These are phyloP conservation scores for Oreohelix idahoensis DNA, from an alignment of 1,140 invertebrate species.

Conservation along the genomic window DNA sequence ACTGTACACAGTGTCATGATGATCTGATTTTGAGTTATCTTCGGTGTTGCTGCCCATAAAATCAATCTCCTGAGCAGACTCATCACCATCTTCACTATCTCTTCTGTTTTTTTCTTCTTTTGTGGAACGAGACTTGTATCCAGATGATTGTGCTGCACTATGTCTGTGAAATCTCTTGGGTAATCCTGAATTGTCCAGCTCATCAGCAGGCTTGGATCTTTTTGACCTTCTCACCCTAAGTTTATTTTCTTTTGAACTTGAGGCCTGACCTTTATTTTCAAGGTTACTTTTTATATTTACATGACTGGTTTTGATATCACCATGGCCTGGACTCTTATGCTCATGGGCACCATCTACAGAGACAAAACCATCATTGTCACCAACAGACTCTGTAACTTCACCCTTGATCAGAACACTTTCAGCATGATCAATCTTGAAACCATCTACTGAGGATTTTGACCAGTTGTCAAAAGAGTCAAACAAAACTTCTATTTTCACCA, in stretches of 20 bases:
- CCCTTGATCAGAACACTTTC: not conserved
- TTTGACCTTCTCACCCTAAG: not conserved
- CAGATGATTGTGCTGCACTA: not conserved
- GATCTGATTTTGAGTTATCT: not conserved
- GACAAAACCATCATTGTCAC: not conserved
- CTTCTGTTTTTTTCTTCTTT: not conserved
- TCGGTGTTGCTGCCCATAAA: not conserved
- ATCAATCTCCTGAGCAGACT: not conserved
- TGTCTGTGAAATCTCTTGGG: not conserved
- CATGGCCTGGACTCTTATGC: not conserved
- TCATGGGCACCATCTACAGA: not conserved
- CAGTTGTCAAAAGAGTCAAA: not conserved
- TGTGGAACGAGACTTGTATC: not conserved
- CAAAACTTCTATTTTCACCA: not conserved
- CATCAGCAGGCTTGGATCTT: not conserved
- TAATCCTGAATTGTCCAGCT: not conserved
- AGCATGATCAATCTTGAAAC: not conserved
- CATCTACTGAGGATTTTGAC: not conserved
- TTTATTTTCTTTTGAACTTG: not conserved
- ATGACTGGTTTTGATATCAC: not conserved
- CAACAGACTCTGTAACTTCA: not conserved
- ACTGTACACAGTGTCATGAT: not conserved
- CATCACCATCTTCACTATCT: not conserved
- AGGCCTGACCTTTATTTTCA: not conserved
- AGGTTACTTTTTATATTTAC: not conserved